A percentile compares a stretch with the other conserved stretches of the same genome.
Conservation (phyloP, 2,113 vertebrate species). For the Microcebus jonahi region DNA sequence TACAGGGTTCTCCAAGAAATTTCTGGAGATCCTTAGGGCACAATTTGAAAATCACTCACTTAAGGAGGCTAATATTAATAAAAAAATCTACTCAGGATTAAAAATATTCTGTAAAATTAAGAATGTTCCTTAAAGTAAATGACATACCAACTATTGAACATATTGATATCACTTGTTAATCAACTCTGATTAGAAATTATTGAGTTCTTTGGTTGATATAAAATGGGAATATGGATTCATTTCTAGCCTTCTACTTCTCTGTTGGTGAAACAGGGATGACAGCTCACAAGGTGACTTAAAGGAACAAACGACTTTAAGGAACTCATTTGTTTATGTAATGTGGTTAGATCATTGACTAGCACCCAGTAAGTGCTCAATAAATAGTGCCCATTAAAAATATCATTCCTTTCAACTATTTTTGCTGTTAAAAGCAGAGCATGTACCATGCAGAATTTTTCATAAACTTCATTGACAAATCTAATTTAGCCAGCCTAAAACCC, state of each 20-base stretch:
- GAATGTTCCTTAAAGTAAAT: neutral
- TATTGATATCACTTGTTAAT: neutral
- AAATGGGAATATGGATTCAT: neutral
- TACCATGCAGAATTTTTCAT: neutral
- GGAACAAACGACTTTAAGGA: neutral
- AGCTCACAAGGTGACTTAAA: neutral
- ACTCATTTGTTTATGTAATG: too few species aligned
- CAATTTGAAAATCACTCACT: neutral
- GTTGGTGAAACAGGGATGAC: neutral
- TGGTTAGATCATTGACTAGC: neutral
- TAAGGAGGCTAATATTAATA: neutral
- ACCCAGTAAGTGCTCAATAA: neutral
- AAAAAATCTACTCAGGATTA: neutral
- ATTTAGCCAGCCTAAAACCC: neutral
- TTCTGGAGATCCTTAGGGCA: neutral
- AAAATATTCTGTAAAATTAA: neutral
- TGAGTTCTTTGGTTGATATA: neutral
- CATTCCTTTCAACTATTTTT: neutral
- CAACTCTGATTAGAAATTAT: neutral
- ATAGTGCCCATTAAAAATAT: neutral
- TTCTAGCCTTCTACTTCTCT: neutral
- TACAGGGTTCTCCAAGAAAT: neutral
- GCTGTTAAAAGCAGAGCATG: neutral
- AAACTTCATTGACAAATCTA: conserved; percentile 11
- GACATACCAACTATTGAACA: neutral